Base-by-base conservation (phyloP, 2,888 invertebrate genomes). In the Argynnis bischoffii region DNA sequence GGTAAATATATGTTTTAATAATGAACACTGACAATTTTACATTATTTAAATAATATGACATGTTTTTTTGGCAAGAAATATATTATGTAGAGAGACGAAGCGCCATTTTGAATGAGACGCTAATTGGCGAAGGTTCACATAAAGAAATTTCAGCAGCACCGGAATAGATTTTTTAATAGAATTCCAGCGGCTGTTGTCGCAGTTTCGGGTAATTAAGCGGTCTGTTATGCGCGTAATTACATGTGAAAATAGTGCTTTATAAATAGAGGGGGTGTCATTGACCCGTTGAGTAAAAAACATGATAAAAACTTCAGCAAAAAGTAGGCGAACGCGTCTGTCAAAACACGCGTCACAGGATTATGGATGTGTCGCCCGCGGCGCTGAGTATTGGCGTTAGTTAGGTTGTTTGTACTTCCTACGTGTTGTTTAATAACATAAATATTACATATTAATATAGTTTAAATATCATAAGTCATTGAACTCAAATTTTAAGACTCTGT, bases 321-420 rank as follows among this genome's bases (percentile, higher is more conserved):
- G 77, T 78, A 78, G 81, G 76, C 77, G 80, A 80, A 81, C 74
- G 77, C 72, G 79, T 82, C 86, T 87, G 89, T 90, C 91, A 90
- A 87, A 89, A 88, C 84, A 87, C 80, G 85, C 89, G 90, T 89
- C 90, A 89, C 89, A 78, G 90, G 90, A 87, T 89, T 90, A 90
- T 89, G 81, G 85, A 89, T 87, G 86, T 86, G 85, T 87, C 85
- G 88, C 88, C 87, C 75, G 84, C 77, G 85, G 88, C 87, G 77
- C 59, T 59, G 48, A 59, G 47, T n/a, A 41, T 68, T 74, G 55
- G 65, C 51, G 60, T 66, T 51, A 13, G 60, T 66, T 51, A 13
- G 6, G 50, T 50, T 50, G 16, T 50, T n/a, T 61, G 51, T 64
- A 53, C 51, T 50, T 53, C 66, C 51, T 53, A 59, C 53, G 41